Percentiles rank a stretch among this genome's conserved stretches.
Evolutionary conservation across 2,888 invertebrate species (phyloP).

Genomic region (Ophraella communa): DNA sequence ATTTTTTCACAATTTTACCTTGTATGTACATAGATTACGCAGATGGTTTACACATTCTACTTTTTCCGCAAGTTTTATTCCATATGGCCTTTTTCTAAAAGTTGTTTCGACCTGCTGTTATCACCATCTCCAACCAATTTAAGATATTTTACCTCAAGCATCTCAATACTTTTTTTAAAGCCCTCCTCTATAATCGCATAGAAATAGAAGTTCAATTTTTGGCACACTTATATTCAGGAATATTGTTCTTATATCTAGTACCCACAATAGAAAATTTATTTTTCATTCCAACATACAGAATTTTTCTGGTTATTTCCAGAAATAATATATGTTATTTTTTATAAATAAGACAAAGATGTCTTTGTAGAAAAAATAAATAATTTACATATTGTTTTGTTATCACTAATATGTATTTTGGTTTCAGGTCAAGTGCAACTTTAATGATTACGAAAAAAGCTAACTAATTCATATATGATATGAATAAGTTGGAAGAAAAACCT

Average conservation of each 20-base stretch:
- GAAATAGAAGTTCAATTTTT: conserved; percentile 50
- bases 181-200: conserved; percentile 48
- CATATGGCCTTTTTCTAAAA: conserved; percentile 43
- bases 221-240: conserved; percentile 44
- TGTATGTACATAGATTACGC: not conserved
- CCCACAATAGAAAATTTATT: conserved; percentile 50
- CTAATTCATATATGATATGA: too few species aligned
- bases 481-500: too few species aligned
- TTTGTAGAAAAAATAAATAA: too few species aligned
- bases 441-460: too few species aligned
- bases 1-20: not conserved
- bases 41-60: conserved; percentile 47
- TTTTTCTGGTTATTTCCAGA: conserved; percentile 39
- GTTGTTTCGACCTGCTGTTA: conserved; percentile 47
- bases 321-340: too few species aligned
- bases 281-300: conserved; percentile 45
- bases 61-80: conserved; percentile 33
- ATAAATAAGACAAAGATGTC: too few species aligned
- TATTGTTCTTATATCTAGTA: conserved; percentile 35
- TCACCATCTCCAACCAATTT: conserved; percentile 53
- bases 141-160: conserved; percentile 46
- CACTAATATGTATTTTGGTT: too few species aligned
- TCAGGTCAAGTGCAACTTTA: too few species aligned
- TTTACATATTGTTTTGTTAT: too few species aligned
- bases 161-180: conserved; percentile 42